phyloP scores from a whole-genome alignment of 2,113 vertebrate species.

The Pterophyllum scalare region DNA sequence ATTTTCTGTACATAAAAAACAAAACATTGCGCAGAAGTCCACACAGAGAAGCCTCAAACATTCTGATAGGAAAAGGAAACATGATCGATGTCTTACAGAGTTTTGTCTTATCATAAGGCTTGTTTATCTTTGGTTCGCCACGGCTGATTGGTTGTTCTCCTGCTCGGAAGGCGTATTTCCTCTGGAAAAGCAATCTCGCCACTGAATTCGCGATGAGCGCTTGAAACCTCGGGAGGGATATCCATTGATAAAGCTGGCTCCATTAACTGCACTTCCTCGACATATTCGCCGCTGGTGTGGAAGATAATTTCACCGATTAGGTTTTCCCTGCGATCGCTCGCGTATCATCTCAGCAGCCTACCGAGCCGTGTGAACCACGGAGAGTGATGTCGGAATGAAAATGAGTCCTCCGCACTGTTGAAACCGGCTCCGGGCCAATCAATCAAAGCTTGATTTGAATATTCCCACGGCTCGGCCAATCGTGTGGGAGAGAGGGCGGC shows the following conservation, averaged over 20 bases:
- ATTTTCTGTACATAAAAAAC: background rate
- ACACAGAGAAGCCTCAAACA: background rate
- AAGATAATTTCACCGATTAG: slow-evolving; percentile 5
- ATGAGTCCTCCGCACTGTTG: slow-evolving; percentile 51
- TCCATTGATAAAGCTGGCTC: slow-evolving; percentile 66
- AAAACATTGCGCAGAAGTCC: background rate
- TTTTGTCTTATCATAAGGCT: slow-evolving; percentile 77
- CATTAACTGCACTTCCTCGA: slow-evolving; percentile 46
- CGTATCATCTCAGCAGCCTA: slow-evolving; percentile 43
- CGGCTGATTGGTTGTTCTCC: slow-evolving; percentile 72
- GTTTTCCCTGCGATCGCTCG: slow-evolving; percentile 18
- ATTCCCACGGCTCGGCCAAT: slow-evolving; percentile 78
- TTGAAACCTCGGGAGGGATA: slow-evolving; percentile 54
- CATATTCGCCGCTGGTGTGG: slow-evolving; percentile 15
- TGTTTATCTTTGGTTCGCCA: slow-evolving; percentile 79
- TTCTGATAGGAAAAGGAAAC: background rate
- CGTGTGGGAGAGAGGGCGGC: slow-evolving; percentile 55
- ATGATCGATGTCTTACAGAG: slow-evolving; percentile 66
- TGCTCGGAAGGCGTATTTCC: slow-evolving; percentile 76
- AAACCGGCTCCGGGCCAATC: slow-evolving; percentile 77
- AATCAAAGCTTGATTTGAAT: slow-evolving; percentile 62
- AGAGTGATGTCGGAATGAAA: slow-evolving; percentile 70
- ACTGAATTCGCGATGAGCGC: slow-evolving; percentile 56
- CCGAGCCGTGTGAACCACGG: slow-evolving; percentile 35
- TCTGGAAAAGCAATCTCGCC: slow-evolving; percentile 57